Conservation (phyloP, 2,113 vertebrate genomes). For the Indicator maculatus region DNA sequence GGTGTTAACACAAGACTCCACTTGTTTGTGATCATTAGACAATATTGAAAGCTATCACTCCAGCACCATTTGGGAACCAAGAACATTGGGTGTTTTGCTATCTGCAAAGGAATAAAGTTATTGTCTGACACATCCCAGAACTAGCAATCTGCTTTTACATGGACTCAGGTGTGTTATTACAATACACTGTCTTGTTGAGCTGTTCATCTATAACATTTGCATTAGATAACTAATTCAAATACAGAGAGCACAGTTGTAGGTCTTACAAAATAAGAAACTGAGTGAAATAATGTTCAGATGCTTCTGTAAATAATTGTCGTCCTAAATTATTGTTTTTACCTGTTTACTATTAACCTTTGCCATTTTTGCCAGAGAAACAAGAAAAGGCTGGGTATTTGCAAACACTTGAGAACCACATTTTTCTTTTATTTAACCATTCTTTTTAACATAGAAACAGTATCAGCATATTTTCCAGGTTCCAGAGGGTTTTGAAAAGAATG, state of each 20-base stretch:
- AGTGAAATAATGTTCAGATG: background rate
- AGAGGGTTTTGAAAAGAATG: conserved; percentile 59
- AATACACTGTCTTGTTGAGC: conserved; percentile 60
- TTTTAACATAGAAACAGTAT: conserved; percentile 58
- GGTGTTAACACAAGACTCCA: conserved; percentile 64
- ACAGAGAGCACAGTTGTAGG: conserved; percentile 15
- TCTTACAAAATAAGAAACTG: conserved; percentile 15
- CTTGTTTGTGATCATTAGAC: conserved; percentile 71
- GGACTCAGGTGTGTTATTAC: conserved; percentile 38
- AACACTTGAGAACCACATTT: conserved; percentile 31
- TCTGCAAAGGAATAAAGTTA: conserved; percentile 75
- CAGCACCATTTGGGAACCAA: conserved; percentile 59
- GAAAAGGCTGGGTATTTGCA: background rate
- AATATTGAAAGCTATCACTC: conserved; percentile 69
- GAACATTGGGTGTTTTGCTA: conserved; percentile 55
- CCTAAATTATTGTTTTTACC: background rate
- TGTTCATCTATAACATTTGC: conserved; percentile 66
- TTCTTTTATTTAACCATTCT: conserved; percentile 49
- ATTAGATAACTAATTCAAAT: conserved; percentile 79
- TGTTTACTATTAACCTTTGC: conserved; percentile 61
- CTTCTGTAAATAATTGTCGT: conserved; percentile 60
- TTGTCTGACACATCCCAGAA: conserved; percentile 67
- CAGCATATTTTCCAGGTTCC: conserved; percentile 72
- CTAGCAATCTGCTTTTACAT: conserved; percentile 61
- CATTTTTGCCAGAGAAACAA: conserved; percentile 17